Evolutionary conservation across 2,797 vertebrate genomes (phyloP), one percentile per base, ranked within the genome.

Genomic region (Momotus momota): DNA sequence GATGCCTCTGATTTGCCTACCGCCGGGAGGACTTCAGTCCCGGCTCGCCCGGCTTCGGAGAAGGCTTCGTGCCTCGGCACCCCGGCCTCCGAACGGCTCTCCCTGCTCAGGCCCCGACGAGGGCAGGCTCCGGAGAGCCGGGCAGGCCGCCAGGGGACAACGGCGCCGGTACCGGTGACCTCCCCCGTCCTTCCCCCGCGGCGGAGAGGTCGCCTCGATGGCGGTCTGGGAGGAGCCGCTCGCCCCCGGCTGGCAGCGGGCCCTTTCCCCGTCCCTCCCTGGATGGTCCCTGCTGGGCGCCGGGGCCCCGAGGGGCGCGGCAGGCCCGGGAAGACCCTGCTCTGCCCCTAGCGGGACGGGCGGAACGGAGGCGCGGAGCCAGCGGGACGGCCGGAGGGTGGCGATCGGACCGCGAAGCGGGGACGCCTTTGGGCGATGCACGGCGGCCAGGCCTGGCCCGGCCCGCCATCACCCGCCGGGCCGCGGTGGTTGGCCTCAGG

Each of bases 381-480:
- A 25, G 21, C 20, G 54, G 31, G 10, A 54, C 58, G 18, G 58
- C 22, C 33, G 84, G 75, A 48, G 31, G 29, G 40, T 29, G 49
- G 29, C 23, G 33, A 25, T 23, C 51, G 67, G 75, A 67, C 40
- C 33, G 11, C 35, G 29, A 14, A 9, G 21, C 4, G 62, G 9
- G 58, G 57, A 82, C 6, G 38, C 20, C 3, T 62, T 57, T 10
- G 31, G 10, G 64, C 43, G 65, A 48, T 3, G 80, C 57, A 21
- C 65, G 18, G 86, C 33, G 20, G 4, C 27, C 5, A 15, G 10
- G 51, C 26, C 22, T 12, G 11, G 9, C 7, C 23, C 15, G 20
- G 13, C 15, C 10, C 2, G 31, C 26, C 17, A 12, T 4, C 31
- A 5, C 5, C 18, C 6, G 2, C 2, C 3, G 35, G 2, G 43